Conservation (phyloP, 2,113 vertebrate species). For the Corythornis madagascariensis region DNA sequence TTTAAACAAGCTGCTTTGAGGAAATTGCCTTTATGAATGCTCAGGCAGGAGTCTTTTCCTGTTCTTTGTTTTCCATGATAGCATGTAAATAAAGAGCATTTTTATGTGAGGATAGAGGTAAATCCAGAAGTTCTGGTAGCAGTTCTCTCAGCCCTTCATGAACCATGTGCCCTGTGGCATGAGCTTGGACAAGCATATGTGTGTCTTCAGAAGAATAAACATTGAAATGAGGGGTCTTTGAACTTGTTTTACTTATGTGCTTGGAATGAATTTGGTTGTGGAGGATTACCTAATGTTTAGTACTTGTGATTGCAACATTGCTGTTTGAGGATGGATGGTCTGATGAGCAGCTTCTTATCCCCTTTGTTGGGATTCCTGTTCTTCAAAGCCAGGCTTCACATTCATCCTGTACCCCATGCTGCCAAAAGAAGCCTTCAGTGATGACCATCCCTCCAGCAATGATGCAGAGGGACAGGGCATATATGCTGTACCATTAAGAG, state of each 20-base stretch:
- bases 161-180: fast-evolving
- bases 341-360: neutral
- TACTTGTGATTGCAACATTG: neutral
- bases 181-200: fast-evolving
- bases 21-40: neutral
- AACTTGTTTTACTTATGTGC: neutral
- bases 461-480: neutral
- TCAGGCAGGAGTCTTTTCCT: neutral
- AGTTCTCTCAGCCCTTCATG: neutral
- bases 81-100: neutral
- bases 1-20: conserved; percentile 5
- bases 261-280: fast-evolving
- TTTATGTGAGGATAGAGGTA: neutral
- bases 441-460: neutral
- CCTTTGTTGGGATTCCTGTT: neutral
- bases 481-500: neutral
- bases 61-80: neutral
- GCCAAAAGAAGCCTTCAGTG: neutral
- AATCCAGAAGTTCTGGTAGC: neutral
- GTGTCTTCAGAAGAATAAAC: neutral
- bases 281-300: neutral
- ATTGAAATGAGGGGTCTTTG: neutral
- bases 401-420: neutral
- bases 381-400: neutral
- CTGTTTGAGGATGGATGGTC: neutral